A percentile compares a stretch with the other conserved stretches of the same genome.
Conservation (phyloP, 2,797 vertebrate genomes). For the Pantherophis alleghaniensis region DNA sequence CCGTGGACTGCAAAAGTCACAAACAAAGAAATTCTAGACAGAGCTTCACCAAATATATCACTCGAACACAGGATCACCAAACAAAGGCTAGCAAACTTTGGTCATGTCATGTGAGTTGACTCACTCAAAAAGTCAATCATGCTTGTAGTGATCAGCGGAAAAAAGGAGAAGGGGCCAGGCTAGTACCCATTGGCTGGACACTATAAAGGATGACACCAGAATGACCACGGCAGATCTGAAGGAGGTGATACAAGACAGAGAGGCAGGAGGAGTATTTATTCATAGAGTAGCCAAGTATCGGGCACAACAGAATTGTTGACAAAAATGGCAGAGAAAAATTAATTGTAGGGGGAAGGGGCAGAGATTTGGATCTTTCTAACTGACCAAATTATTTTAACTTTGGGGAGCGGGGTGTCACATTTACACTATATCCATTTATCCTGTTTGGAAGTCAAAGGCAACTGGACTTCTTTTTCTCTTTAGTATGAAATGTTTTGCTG, state of each 20-base stretch:
- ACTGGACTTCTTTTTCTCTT: background rate
- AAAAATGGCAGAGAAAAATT: background rate
- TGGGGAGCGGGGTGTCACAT: background rate
- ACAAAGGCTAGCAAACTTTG: background rate
- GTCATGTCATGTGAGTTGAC: background rate
- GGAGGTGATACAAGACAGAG: background rate
- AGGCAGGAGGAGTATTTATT: background rate
- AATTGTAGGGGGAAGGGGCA: background rate
- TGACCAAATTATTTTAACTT: background rate
- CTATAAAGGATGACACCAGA: background rate
- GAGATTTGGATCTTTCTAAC: background rate
- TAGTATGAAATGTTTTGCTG: background rate
- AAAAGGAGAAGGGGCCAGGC: background rate
- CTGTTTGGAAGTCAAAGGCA: background rate
- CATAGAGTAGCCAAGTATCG: background rate
- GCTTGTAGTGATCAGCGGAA: background rate
- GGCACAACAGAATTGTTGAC: background rate
- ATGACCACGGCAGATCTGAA: background rate
- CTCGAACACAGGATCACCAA: background rate
- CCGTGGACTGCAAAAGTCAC: background rate
- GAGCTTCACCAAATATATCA: background rate
- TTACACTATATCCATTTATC: background rate
- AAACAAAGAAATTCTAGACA: background rate
- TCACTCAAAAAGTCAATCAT: background rate
- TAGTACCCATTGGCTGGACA: background rate